Base-by-base conservation (phyloP, 2,888 invertebrate genomes). In the Tromatobia lineatoria region DNA sequence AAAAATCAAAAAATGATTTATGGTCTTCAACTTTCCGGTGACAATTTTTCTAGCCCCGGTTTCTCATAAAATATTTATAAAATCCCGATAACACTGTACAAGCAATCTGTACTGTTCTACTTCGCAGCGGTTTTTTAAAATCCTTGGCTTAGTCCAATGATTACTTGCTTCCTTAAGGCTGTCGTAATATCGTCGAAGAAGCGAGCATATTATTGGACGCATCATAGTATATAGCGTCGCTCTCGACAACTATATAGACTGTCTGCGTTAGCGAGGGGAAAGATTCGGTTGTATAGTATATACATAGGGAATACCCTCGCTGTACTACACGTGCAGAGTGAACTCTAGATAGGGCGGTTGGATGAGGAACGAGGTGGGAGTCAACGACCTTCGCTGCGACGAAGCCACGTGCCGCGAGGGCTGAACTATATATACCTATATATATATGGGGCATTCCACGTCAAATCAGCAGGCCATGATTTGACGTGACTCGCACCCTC, bases 361-460 rank as follows among this genome's bases (percentile, higher is more conserved):
- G 50, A 73, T 76, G 76, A 80, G 83, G 73, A 42, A 73, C 80
- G 76, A 80, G 83, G 75, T 71, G 75, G 70, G 71, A 73, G 80
- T 83, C 83, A 76, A 76, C 66, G 83, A 83, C 83, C 83, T 83
- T 76, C 45, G 34, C 45, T 59, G 52, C 64, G 83, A 61, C 71
- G 45, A 59, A 80, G 80, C 83, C 83, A 83, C 83, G 83, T 83
- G 83, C 76, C 64, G 54, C 34, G 83, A 76, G 80, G 75, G 74
- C 79, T 64, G 18, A 70, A 75, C 64, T 66, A 18, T 42, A 18
- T 64, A 38, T 42, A 11, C 18, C 18, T 64, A 20, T 64, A 42
- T 34, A 57, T 59, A 15, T 34, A n/a, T n/a, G n/a, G n/a, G n/a
- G n/a, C n/a, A n/a, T n/a, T n/a, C n/a, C n/a, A n/a, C n/a, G n/a